Conservation (phyloP, 2,113 vertebrate genomes). For the Bos indicus region DNA sequence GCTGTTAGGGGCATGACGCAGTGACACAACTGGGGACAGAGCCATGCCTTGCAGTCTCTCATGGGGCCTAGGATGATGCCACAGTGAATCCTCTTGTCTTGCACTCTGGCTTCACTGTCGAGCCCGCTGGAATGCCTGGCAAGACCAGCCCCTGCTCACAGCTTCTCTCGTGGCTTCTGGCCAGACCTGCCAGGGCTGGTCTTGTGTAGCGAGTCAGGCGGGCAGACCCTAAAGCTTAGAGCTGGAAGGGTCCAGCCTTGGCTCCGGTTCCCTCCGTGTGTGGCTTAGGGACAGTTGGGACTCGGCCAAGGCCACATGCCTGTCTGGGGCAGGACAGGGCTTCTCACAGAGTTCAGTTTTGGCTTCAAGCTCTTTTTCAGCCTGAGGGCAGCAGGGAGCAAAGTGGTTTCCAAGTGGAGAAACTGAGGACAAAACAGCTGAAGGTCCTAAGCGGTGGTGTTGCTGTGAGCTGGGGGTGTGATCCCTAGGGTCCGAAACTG, state of each 20-base stretch:
- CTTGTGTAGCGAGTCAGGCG: not conserved
- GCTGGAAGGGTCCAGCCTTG: not conserved
- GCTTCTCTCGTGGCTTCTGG: not conserved
- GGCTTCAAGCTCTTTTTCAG: not conserved
- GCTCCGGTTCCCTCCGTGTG: not conserved
- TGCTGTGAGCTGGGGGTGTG: not conserved
- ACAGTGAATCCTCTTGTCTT: too few relatives aligned
- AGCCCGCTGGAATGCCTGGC: not conserved
- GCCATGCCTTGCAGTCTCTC: not conserved
- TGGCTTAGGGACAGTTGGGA: not conserved
- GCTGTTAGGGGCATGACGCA: not conserved
- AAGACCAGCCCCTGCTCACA: not conserved
- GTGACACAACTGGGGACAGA: not conserved
- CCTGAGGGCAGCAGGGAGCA: not conserved
- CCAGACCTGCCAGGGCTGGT: not conserved
- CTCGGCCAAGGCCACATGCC: not conserved
- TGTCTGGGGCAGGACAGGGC: not conserved
- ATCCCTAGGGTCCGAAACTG: not conserved
- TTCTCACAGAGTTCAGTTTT: not conserved
- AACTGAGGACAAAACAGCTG: not conserved
- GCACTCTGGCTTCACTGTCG: not conserved
- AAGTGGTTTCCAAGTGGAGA: not conserved
- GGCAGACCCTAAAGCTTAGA: not conserved
- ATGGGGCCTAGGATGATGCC: not conserved
- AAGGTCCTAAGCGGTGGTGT: not conserved